Conservation (phyloP, 2,113 vertebrate species). For the Datnioides undecimradiatus region DNA sequence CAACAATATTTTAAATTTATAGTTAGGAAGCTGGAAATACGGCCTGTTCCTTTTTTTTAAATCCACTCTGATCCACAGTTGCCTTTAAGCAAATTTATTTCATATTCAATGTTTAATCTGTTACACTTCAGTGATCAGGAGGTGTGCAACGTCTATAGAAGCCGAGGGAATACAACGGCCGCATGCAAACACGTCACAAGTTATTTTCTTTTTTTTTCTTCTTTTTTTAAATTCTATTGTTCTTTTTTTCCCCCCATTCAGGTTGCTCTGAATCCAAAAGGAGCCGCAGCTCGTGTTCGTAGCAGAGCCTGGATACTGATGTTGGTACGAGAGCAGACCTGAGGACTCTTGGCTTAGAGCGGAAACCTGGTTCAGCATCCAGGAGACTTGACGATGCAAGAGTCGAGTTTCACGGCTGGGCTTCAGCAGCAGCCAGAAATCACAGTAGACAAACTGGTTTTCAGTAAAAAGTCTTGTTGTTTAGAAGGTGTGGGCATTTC, state of each 20-base stretch:
- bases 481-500: conserved; percentile 99
- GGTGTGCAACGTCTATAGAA: conserved; percentile 92
- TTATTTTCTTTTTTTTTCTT: conserved; percentile 67
- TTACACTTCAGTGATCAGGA: conserved; percentile 87
- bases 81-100: conserved; percentile 82
- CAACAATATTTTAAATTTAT: conserved; percentile 85
- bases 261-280: conserved; percentile 70
- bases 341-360: conserved; percentile 59
- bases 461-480: conserved; percentile 61
- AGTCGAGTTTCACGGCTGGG: conserved; percentile 65
- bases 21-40: conserved; percentile 83
- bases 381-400: conserved; percentile 59
- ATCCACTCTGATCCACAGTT: conserved; percentile 82
- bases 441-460: conserved; percentile 79
- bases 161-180: conserved; percentile 92
- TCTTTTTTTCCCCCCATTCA: conserved; percentile 57
- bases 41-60: conserved; percentile 73
- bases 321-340: conserved; percentile 66
- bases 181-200: conserved; percentile 99
- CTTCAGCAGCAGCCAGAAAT: conserved; percentile 72
- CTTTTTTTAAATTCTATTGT: conserved; percentile 58
- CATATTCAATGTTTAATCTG: conserved; percentile 72
- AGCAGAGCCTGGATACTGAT: conserved; percentile 61
- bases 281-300: conserved; percentile 39
- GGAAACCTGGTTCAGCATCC: conserved; percentile 67